phyloP scores from a whole-genome alignment of 2,797 vertebrate genomes.

The Galagoides demidoff region DNA sequence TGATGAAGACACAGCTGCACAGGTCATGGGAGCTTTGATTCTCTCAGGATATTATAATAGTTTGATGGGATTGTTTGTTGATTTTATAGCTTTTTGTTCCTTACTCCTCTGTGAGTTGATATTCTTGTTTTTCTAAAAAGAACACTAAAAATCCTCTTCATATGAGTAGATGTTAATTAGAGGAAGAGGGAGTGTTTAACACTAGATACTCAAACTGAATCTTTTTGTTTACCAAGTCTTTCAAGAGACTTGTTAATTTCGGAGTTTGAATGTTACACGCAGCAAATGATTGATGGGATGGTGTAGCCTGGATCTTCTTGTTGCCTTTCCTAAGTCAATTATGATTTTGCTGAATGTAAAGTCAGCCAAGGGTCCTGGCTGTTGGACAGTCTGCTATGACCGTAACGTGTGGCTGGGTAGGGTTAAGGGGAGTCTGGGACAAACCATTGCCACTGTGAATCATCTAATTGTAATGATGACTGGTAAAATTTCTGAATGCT shows the following conservation, averaged over 20 bases:
- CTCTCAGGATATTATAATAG: background rate
- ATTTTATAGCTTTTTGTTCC: slow-evolving; percentile 5
- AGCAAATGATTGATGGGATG: background rate
- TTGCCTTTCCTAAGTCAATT: background rate
- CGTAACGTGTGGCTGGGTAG: background rate
- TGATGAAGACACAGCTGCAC: background rate
- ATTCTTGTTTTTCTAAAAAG: slow-evolving; percentile 27
- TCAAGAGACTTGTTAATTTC: background rate
- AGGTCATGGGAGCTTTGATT: background rate
- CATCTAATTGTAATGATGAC: background rate
- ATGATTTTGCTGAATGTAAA: background rate
- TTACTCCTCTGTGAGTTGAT: background rate
- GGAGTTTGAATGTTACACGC: background rate
- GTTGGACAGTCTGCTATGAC: background rate
- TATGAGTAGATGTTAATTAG: slow-evolving; percentile 34
- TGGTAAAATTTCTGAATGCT: background rate
- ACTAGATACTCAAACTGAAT: background rate
- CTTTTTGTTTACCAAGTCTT: background rate
- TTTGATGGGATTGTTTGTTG: background rate
- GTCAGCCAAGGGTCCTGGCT: background rate
- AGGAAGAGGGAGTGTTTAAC: background rate
- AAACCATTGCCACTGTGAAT: background rate
- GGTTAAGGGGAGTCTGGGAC: background rate
- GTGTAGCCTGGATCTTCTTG: background rate
- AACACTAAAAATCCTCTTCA: background rate